Base-by-base conservation (phyloP, 2,113 vertebrate species). In the Murina feae region DNA sequence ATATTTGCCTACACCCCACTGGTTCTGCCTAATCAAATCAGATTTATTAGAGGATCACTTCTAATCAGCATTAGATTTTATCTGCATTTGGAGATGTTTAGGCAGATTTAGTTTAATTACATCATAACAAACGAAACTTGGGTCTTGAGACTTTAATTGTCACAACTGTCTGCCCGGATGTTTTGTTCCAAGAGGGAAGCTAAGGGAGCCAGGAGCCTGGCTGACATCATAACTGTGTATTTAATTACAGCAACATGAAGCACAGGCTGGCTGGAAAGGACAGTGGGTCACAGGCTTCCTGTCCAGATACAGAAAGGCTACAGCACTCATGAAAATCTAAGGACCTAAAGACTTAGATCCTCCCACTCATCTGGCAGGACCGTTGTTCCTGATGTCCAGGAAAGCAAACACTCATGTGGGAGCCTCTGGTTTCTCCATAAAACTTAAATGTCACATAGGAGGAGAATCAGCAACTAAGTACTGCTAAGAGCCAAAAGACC, bases 21-120 rank as follows among this genome's bases (percentile, higher is more conserved):
- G 76, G 86, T 95, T 97, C 96, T 83, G 80, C 95, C 96, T 96
- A 97, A 97, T 95, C 97, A 97, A 97, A 97, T 96, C 39, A 91
- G 89, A 89, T 96, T 97, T 53, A 74, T 91, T 90, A 92, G 86
- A 90, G 95, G 95, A 95, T 93, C 97, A 0, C 0, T 71, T 89
- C 89, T 91, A 91, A 94, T 91, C 94, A 95, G 78, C 53, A 87
- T 32, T 94, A 94, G 49, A 53, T 90, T 95, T 91, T 83, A 87
- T 87, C 86, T 97, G 89, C 83, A 94, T 95, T 93, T 95, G 93
- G 80, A 97, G 93, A 95, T 89, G 35, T 93, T 97, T 94, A 94
- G 93, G 89, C 95, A 97, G 84, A 96, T 97, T 97, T 95, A 92
- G 90, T 95, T 94, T 96, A 93, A 96, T 92, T 94, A 83, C 74